A percentile compares a stretch with the other conserved stretches of the same genome.
Conservation (phyloP, 2,888 invertebrate genomes). For the Synanthedon vespiformis region DNA sequence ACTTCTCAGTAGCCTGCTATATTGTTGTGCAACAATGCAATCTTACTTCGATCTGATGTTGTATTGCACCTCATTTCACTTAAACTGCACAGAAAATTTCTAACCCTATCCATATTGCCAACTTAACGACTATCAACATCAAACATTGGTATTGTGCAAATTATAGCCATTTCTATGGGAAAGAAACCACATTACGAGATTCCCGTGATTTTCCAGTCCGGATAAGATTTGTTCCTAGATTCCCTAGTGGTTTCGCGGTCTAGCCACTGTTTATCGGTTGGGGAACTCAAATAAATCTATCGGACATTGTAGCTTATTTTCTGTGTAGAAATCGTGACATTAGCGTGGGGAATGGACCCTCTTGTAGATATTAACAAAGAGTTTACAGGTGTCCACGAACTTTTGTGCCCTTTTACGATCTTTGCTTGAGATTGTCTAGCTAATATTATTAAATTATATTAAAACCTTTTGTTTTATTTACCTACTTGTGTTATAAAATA, state of each 20-base stretch:
- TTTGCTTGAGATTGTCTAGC: background rate
- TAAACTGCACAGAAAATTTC: constrained; percentile 29
- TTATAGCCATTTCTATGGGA: constrained; percentile 52
- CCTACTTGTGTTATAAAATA: too few relatives aligned
- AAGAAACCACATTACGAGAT: constrained; percentile 55
- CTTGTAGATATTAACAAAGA: constrained; percentile 32
- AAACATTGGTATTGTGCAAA: constrained; percentile 64
- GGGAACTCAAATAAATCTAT: constrained; percentile 59
- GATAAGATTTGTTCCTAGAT: constrained; percentile 60
- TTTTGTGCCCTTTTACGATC: constrained; percentile 22
- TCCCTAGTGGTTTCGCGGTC: constrained; percentile 62
- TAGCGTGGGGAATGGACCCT: constrained; percentile 39
- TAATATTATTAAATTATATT: too few relatives aligned
- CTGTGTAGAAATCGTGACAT: constrained; percentile 51
- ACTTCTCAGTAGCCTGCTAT: constrained; percentile 42
- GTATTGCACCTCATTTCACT: constrained; percentile 59
- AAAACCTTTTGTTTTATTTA: too few relatives aligned
- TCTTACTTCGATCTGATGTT: constrained; percentile 50
- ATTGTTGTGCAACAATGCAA: constrained; percentile 59
- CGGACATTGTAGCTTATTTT: constrained; percentile 44
- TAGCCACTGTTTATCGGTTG: constrained; percentile 52
- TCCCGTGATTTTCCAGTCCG: constrained; percentile 51
- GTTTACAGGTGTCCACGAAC: constrained; percentile 9
- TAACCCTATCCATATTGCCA: constrained; percentile 37
- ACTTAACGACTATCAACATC: constrained; percentile 43